A percentile compares a stretch with the other conserved stretches of the same genome.
Conservation (phyloP, 1,140 invertebrate genomes). For the Melanaphis sacchari region DNA sequence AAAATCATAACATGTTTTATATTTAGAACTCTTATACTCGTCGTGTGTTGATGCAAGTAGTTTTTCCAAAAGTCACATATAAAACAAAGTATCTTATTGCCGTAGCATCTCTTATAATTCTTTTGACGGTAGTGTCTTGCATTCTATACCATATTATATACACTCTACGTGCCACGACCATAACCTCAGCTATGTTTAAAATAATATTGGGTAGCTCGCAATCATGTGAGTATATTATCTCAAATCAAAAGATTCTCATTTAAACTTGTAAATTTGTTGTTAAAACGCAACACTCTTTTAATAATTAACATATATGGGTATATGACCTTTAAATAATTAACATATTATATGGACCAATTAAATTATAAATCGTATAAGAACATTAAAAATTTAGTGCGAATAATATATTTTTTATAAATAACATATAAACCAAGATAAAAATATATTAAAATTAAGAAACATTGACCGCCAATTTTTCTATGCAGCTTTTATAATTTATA, state of each 20-base stretch:
- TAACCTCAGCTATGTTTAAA: neutral
- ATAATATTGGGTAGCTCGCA: neutral
- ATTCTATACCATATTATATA: neutral
- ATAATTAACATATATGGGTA: neutral
- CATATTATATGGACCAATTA: neutral
- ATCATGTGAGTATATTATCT: neutral
- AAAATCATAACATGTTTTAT: neutral
- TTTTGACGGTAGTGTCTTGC: neutral
- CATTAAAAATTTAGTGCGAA: neutral
- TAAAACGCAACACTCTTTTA: neutral
- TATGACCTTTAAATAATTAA: neutral
- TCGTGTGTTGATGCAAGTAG: neutral
- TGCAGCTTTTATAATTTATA: too few relatives aligned
- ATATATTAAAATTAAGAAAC: neutral
- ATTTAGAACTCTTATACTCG: neutral
- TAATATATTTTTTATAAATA: neutral
- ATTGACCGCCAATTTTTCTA: too few relatives aligned
- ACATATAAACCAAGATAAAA: neutral
- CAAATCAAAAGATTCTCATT: neutral
- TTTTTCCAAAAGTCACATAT: neutral
- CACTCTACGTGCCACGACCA: neutral
- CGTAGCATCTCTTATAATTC: neutral
- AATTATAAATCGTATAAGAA: neutral
- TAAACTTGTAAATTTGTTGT: neutral
- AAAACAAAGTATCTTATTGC: neutral